Base-by-base conservation (phyloP, 2,797 vertebrate species). In the Cryptoblepharus egeriae region DNA sequence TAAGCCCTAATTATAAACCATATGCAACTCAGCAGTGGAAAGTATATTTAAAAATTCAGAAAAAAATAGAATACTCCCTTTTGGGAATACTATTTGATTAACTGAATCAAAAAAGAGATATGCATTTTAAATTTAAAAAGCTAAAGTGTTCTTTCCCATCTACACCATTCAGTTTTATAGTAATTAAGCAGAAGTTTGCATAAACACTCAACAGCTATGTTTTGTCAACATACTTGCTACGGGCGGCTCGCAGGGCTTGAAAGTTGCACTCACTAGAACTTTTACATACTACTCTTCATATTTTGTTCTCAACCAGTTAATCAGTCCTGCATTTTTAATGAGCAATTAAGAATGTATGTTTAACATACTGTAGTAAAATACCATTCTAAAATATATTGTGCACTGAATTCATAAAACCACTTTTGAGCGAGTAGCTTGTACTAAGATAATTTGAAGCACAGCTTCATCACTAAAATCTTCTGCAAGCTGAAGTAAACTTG, bases 201-300 rank as follows among this genome's bases (percentile, higher is more conserved):
- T 93, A 94, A 95, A 93, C 79, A 94, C 87, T 92, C 93, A 82
- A 94, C 89, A 95, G 94, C 90, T 92, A 82, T 94, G 92, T 92
- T 88, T 88, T 87, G 89, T 91, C 90, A 92, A 92, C 92, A 93
- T 69, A 94, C 87, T 89, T 91, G 88, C 92, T n/a, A n/a, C n/a
- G n/a, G n/a, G n/a, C n/a, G n/a, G n/a, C n/a, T n/a, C n/a, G n/a
- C n/a, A n/a, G n/a, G n/a, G n/a, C n/a, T n/a, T n/a, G n/a, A n/a
- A n/a, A n/a, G n/a, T n/a, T n/a, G n/a, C n/a, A n/a, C n/a, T n/a
- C n/a, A n/a, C n/a, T n/a, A n/a, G n/a, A n/a, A n/a, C n/a, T n/a
- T n/a, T n/a, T n/a, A n/a, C n/a, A n/a, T n/a, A n/a, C n/a, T n/a
- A n/a, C n/a, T n/a, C n/a, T n/a, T n/a, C n/a, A n/a, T 58, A 58